phyloP scores from a whole-genome alignment of 2,113 vertebrate genomes.

The Anoplopoma fimbria region DNA sequence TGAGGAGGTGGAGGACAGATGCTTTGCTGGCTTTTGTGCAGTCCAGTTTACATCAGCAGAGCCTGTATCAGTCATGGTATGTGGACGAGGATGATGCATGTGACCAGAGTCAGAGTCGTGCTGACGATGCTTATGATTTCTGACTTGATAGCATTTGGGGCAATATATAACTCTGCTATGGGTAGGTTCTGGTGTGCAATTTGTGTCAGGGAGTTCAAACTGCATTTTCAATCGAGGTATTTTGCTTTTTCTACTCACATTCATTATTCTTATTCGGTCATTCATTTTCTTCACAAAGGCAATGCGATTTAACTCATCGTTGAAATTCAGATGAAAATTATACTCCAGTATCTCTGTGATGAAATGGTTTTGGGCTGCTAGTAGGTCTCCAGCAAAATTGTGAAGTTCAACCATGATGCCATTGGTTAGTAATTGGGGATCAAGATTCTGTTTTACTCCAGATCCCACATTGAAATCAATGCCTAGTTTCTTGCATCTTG shows the following conservation, averaged over 20 bases:
- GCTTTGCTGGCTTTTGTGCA: not conserved
- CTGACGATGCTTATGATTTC: not conserved
- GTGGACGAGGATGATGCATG: not conserved
- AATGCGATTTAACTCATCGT: slow-evolving; percentile 11
- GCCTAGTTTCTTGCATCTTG: slow-evolving; percentile 48
- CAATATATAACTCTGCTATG: not conserved
- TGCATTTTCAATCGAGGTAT: not conserved
- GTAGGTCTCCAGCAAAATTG: slow-evolving; percentile 31
- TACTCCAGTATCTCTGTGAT: slow-evolving; percentile 41
- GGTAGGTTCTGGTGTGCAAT: not conserved
- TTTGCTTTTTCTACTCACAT: accelerated
- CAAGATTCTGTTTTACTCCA: slow-evolving; percentile 34
- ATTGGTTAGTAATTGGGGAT: slow-evolving; percentile 43
- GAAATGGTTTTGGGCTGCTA: slow-evolving; percentile 28
- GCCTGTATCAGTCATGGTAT: not conserved
- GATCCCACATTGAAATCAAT: slow-evolving; percentile 49
- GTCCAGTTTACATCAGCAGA: not conserved
- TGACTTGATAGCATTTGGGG: slow-evolving; percentile 30
- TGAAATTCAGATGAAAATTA: slow-evolving; percentile 39
- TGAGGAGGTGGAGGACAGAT: not conserved
- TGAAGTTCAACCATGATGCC: slow-evolving; percentile 51
- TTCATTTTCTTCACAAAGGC: not conserved
- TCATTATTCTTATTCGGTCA: accelerated
- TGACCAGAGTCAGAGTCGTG: not conserved
- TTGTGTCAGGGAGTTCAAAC: slow-evolving; percentile 37